A percentile compares a stretch with the other conserved stretches of the same genome.
These are phyloP conservation scores for Sinella curviseta DNA, from an alignment of 1,140 invertebrate species.

Conservation along the genomic window DNA sequence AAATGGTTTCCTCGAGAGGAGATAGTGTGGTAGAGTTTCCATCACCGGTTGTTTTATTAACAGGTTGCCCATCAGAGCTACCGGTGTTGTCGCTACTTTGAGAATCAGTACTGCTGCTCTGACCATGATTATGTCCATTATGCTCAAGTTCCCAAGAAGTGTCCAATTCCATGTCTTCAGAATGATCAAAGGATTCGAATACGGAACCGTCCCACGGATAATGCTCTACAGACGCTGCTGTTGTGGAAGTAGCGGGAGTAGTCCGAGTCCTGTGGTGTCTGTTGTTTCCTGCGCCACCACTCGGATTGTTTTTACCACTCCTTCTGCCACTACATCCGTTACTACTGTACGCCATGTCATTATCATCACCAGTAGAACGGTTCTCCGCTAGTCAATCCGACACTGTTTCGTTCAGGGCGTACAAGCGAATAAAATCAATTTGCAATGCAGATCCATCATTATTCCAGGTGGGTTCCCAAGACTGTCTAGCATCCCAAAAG, in stretches of 20 bases:
- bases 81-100: too few species aligned
- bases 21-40: not conserved
- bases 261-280: too few species aligned
- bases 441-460: not conserved
- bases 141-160: not conserved
- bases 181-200: not conserved
- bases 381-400: slow-evolving; percentile 24
- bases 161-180: too few species aligned
- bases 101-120: too few species aligned
- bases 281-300: not conserved
- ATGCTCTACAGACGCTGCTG: not conserved
- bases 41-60: not conserved
- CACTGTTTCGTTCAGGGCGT: slow-evolving; percentile 12
- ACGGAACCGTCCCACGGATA: not conserved
- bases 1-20: not conserved
- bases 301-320: not conserved
- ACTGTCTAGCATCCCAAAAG: slow-evolving; percentile 11
- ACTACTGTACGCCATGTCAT: not conserved
- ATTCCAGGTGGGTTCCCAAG: slow-evolving; percentile 22
- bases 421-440: slow-evolving; percentile 23
- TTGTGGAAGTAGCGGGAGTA: not conserved
- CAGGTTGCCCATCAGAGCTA: too few species aligned
- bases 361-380: not conserved
- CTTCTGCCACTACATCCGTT: not conserved
- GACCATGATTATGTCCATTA: not conserved